Evolutionary conservation across 1,140 invertebrate species (phyloP).

Genomic region (Zaprionus inermis): DNA sequence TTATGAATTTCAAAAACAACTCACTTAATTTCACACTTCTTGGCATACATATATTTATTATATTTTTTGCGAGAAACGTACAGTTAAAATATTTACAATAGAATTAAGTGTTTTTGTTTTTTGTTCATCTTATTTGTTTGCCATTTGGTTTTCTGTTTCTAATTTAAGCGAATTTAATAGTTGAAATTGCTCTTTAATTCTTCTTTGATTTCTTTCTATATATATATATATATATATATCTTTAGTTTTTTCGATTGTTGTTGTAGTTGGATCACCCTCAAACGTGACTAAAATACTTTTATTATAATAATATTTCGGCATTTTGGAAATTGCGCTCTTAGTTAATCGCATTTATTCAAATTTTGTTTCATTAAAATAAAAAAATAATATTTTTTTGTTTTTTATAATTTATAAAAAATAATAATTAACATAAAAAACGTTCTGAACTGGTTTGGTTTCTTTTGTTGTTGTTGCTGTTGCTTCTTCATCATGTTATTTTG

Average conservation of each 20-base stretch:
- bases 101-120: conserved; percentile 31
- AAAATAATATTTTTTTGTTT: conserved; percentile 29
- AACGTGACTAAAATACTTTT: conserved; percentile 28
- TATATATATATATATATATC: conserved; percentile 2
- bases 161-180: conserved; percentile 40
- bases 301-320: conserved; percentile 20
- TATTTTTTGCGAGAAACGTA: conserved; percentile 54
- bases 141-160: conserved; percentile 16
- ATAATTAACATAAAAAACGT: conserved; percentile 82
- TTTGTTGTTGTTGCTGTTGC: conserved; percentile 37
- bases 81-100: conserved; percentile 79
- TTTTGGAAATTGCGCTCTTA: conserved; percentile 24
- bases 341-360: conserved; percentile 64
- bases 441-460: conserved; percentile 80
- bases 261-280: conserved; percentile 18
- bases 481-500: conserved; percentile 11
- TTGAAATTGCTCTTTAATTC: neutral
- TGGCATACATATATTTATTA: neutral
- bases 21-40: neutral
- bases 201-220: conserved; percentile 9
- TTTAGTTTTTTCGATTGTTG: conserved; percentile 21
- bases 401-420: conserved; percentile 76
- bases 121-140: too few species aligned
- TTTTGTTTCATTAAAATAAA: conserved; percentile 38
- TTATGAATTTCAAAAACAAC: neutral